Conservation (phyloP, 2,797 vertebrate species). For the Hephaestus fuliginosus region DNA sequence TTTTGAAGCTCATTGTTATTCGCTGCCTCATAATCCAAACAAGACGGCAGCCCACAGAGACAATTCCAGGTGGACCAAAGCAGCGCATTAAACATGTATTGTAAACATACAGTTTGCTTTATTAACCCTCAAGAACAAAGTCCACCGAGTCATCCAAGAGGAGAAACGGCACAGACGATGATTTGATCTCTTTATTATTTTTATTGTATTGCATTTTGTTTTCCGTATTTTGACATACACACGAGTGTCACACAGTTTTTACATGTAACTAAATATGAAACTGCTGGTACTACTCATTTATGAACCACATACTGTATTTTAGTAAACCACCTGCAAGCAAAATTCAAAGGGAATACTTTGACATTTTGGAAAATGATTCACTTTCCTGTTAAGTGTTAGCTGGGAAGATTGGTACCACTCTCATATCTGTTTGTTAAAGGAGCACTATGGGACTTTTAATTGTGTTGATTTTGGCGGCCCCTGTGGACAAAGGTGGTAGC, state of each 20-base stretch:
- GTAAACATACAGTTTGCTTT: slow-evolving; percentile 31
- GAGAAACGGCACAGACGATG: neutral
- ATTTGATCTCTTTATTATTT: neutral
- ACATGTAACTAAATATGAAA: slow-evolving; percentile 2
- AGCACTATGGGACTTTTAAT: too few species aligned
- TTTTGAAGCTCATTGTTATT: slow-evolving; percentile 57
- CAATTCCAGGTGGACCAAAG: slow-evolving; percentile 46
- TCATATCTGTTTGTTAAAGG: neutral
- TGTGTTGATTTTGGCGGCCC: too few species aligned
- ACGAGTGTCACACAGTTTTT: neutral
- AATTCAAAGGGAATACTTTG: neutral
- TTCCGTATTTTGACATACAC: neutral
- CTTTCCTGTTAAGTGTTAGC: neutral
- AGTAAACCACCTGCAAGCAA: neutral
- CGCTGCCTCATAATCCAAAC: slow-evolving; percentile 57
- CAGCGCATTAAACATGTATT: slow-evolving; percentile 30
- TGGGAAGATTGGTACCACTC: neutral
- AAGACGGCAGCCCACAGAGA: slow-evolving; percentile 36
- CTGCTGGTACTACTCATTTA: neutral
- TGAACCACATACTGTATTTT: too few species aligned
- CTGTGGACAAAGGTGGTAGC: too few species aligned
- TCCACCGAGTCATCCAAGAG: neutral
- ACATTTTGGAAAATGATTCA: neutral
- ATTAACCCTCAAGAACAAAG: slow-evolving; percentile 32
- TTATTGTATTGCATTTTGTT: neutral